Evolutionary conservation across 2,113 vertebrate species (phyloP).

Genomic region (Vicugna pacos): DNA sequence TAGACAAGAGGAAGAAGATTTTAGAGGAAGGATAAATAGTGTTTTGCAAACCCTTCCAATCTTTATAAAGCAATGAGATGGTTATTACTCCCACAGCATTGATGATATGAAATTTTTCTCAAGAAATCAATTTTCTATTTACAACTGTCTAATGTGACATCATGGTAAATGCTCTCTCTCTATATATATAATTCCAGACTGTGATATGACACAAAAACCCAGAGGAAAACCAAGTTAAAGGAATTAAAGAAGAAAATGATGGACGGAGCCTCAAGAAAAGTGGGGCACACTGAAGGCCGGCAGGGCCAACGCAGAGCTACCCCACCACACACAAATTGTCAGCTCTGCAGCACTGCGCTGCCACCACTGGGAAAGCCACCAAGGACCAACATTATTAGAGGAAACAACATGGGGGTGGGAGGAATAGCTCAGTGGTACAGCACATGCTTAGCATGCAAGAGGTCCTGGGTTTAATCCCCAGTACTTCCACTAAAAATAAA

Average conservation of each 20-base stretch:
- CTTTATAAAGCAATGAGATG: neutral
- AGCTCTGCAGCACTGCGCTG: conserved; percentile 16
- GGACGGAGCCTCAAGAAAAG: neutral
- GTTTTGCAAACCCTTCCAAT: conserved; percentile 2
- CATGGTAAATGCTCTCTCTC: neutral
- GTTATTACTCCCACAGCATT: neutral
- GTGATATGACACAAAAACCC: neutral
- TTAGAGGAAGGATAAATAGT: neutral
- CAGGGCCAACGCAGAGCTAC: neutral
- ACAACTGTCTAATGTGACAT: conserved; percentile 20
- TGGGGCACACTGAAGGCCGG: neutral
- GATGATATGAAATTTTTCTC: conserved; percentile 49
- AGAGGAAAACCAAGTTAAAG: conserved; percentile 59
- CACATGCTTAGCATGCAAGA: too few relatives aligned
- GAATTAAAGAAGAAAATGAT: conserved; percentile 43
- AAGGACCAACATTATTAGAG: neutral
- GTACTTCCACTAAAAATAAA: too few relatives aligned
- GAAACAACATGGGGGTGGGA: neutral
- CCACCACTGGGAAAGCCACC: neutral
- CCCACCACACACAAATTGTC: neutral
- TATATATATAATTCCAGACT: conserved; percentile 49
- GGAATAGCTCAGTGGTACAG: too few relatives aligned
- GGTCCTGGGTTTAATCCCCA: too few relatives aligned
- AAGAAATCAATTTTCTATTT: conserved; percentile 59
- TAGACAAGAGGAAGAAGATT: neutral